Conservation (phyloP, 2,888 invertebrate genomes). For the Nemotelus nigrinus region DNA sequence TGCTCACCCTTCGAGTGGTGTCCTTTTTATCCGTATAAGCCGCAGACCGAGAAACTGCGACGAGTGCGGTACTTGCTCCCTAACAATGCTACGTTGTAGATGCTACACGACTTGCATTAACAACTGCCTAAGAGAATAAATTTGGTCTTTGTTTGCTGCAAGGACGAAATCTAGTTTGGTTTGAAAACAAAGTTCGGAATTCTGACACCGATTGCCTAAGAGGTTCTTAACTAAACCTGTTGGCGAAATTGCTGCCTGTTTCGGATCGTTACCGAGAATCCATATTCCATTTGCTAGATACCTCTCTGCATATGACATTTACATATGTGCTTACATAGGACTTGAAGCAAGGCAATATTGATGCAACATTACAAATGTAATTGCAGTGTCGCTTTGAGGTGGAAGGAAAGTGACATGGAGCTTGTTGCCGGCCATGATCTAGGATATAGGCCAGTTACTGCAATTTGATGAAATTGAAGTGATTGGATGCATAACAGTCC, state of each 20-base stretch:
- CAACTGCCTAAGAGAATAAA: constrained; percentile 26
- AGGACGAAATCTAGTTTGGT: neutral
- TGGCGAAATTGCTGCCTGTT: neutral
- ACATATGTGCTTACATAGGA: neutral
- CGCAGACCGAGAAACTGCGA: constrained; percentile 3
- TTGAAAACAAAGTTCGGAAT: constrained; percentile 21
- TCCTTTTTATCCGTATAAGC: constrained; percentile 25
- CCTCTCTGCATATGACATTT: too few relatives aligned
- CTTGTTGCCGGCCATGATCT: too few relatives aligned
- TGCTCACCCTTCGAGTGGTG: constrained; percentile 23
- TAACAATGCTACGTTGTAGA: neutral
- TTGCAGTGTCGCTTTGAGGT: neutral
- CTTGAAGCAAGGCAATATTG: neutral
- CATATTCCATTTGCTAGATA: too few relatives aligned
- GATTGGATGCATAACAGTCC: too few relatives aligned
- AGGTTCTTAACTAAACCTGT: constrained; percentile 13
- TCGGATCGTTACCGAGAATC: too few relatives aligned
- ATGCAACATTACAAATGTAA: neutral
- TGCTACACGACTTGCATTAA: constrained; percentile 17
- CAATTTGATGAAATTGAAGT: too few relatives aligned
- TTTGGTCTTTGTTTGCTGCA: constrained; percentile 16
- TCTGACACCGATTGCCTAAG: constrained; percentile 2
- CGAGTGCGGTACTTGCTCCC: constrained; percentile 4
- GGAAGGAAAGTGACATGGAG: too few relatives aligned
- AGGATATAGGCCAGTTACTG: too few relatives aligned